Conservation (phyloP, 2,797 vertebrate genomes). For the Eurystomus glaucurus region DNA sequence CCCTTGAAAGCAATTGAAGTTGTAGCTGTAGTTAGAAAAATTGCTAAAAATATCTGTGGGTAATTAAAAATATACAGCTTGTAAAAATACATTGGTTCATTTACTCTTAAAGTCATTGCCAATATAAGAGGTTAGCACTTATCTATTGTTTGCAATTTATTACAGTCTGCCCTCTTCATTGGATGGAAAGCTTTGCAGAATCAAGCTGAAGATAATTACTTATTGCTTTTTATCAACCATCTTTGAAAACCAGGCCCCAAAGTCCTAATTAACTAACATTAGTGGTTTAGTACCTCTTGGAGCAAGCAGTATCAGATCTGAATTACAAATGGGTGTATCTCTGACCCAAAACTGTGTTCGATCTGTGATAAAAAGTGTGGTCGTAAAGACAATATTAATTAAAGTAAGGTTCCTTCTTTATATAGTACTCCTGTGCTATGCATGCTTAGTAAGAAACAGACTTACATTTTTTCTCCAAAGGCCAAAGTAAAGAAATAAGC, state of each 20-base stretch:
- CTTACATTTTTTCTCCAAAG: neutral
- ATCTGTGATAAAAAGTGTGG: conserved; percentile 46
- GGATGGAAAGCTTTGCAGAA: conserved; percentile 42
- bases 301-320: conserved; percentile 58
- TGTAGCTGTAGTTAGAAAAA: neutral
- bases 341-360: conserved; percentile 45
- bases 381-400: conserved; percentile 64
- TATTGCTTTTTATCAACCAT: conserved; percentile 65
- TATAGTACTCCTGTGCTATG: neutral
- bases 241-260: conserved; percentile 61
- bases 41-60: neutral
- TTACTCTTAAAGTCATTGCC: neutral
- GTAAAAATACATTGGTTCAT: neutral
- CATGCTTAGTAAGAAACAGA: conserved; percentile 10
- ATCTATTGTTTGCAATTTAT: neutral
- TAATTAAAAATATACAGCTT: neutral
- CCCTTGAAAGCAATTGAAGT: neutral
- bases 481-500: neutral
- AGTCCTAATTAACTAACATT: conserved; percentile 74
- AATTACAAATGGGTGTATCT: conserved; percentile 59
- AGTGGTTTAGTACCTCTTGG: conserved; percentile 11
- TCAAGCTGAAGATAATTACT: conserved; percentile 62
- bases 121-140: neutral
- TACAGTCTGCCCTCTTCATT: neutral
- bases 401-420: conserved; percentile 35